Evolutionary conservation across 2,113 vertebrate genomes (phyloP), one percentile per base, ranked within the genome.

Genomic region (Pandion haliaetus): DNA sequence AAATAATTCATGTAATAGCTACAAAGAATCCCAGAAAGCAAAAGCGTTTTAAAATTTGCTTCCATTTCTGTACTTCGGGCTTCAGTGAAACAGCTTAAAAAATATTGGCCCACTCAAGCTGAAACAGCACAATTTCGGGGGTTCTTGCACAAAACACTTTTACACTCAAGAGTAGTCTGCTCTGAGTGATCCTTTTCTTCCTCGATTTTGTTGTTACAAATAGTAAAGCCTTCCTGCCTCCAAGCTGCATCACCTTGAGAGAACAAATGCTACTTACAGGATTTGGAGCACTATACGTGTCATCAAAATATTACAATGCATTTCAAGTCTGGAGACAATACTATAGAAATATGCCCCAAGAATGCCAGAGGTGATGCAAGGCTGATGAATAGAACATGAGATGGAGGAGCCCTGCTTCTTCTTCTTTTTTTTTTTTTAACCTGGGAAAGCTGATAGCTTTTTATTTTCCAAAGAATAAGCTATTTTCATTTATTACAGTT

Each of bases 1-100:
- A 95, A 98, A 97, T 97, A 96, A 97, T 97, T 94, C 67, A 98
- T 90, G 36, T 34, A 91, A 83, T 34, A 93, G 95, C 90, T 94
- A 72, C 77, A 59, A 79, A 93, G 96, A 95, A 95, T 69, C 52
- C 40, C 79, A 14, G 77, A 93, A 93, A 95, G 89, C 10, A 73
- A 70, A 83, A 89, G 86, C 34, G 28, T 55, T 94, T 95, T 91
- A 96, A 93, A 96, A 90, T 95, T 86, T 95, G 5, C 86, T 95
- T 98, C 92, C 81, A 93, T 95, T 95, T 94, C 38, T 85, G 93
- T 91, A 67, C 58, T 96, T 96, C 91, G 95, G 86, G 62, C 44
- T 84, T 74, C 90, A 93, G 77, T 92, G 82, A 83, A 92, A 93
- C 67, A 70, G 42, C 55, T 89, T 78, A 47, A 91, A 96, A 89